Conservation (phyloP, 2,888 invertebrate species). For the Stenolophus ochropezus region DNA sequence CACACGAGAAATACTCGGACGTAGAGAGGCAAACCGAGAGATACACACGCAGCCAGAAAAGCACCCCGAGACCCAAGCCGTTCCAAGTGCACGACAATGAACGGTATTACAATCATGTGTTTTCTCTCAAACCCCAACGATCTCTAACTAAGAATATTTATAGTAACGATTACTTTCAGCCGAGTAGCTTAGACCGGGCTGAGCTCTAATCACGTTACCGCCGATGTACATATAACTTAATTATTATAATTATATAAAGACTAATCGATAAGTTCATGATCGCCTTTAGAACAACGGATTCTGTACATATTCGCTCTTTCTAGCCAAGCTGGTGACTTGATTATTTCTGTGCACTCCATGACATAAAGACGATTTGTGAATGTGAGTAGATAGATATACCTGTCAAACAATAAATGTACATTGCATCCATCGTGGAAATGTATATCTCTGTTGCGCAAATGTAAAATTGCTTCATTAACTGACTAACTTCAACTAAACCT, state of each 20-base stretch:
- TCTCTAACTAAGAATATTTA: slow-evolving; percentile 64
- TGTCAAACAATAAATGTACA: slow-evolving; percentile 44
- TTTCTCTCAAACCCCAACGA: slow-evolving; percentile 71
- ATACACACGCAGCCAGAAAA: slow-evolving; percentile 50
- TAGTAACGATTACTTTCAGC: slow-evolving; percentile 69
- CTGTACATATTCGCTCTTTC: slow-evolving; percentile 41
- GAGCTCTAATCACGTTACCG: slow-evolving; percentile 70
- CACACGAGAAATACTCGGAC: slow-evolving; percentile 68
- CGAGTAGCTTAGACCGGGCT: slow-evolving; percentile 70
- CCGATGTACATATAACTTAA: slow-evolving; percentile 51
- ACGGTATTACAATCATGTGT: slow-evolving; percentile 79
- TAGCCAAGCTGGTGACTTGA: slow-evolving; percentile 17
- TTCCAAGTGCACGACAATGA: slow-evolving; percentile 77
- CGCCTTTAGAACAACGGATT: slow-evolving; percentile 52
- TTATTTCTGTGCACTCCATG: slow-evolving; percentile 31
- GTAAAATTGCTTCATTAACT: slow-evolving; percentile 45
- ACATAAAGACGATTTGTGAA: slow-evolving; percentile 35
- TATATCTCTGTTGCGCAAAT: slow-evolving; percentile 39
- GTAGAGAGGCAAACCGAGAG: slow-evolving; percentile 63
- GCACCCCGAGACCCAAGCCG: slow-evolving; percentile 74
- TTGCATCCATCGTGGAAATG: slow-evolving; percentile 27
- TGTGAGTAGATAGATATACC: slow-evolving; percentile 17
- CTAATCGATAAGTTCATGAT: slow-evolving; percentile 44
- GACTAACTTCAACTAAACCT: slow-evolving; percentile 21
- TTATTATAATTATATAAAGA: slow-evolving; percentile 43